These are phyloP conservation scores for Triplophysa tibetana DNA, from an alignment of 2,113 vertebrate species.

Conservation along the genomic window DNA sequence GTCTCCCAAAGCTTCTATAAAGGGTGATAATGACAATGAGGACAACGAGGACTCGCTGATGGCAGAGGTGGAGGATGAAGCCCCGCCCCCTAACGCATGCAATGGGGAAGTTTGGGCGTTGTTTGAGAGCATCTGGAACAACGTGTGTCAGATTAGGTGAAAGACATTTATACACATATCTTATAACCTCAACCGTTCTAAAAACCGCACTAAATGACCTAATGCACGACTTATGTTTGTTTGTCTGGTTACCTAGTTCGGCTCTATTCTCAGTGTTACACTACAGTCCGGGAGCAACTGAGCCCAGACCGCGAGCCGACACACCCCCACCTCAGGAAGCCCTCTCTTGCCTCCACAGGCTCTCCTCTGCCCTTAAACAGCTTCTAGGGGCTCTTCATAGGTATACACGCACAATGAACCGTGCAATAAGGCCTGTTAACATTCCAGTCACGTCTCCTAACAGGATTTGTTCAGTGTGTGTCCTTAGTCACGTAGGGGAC, in stretches of 20 bases:
- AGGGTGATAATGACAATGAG: constrained; percentile 60
- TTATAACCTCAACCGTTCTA: too few relatives aligned
- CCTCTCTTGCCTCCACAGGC: constrained; percentile 79
- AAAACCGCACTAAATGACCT: too few relatives aligned
- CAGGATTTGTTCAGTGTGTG: constrained; percentile 10
- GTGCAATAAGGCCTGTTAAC: not conserved
- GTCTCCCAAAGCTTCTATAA: constrained; percentile 29
- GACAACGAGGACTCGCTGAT: constrained; percentile 69
- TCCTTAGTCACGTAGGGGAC: constrained; percentile 17
- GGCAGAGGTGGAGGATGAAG: constrained; percentile 60
- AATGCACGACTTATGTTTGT: not conserved
- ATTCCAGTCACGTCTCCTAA: constrained; percentile 6
- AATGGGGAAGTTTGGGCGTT: constrained; percentile 85
- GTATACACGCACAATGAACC: constrained; percentile 61
- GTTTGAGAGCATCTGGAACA: constrained; percentile 87
- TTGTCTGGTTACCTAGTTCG: constrained; percentile 57
- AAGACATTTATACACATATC: not conserved
- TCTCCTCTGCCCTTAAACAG: constrained; percentile 79
- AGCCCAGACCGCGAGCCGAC: constrained; percentile 58
- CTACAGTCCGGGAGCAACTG: constrained; percentile 63
- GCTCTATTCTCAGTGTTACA: constrained; percentile 71
- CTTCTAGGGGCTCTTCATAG: constrained; percentile 83
- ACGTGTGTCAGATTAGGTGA: constrained; percentile 82
- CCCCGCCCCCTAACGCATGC: constrained; percentile 57
- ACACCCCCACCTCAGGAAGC: constrained; percentile 77